phyloP scores from a whole-genome alignment of 2,888 invertebrate species.

The Sepioteuthis lessoniana region DNA sequence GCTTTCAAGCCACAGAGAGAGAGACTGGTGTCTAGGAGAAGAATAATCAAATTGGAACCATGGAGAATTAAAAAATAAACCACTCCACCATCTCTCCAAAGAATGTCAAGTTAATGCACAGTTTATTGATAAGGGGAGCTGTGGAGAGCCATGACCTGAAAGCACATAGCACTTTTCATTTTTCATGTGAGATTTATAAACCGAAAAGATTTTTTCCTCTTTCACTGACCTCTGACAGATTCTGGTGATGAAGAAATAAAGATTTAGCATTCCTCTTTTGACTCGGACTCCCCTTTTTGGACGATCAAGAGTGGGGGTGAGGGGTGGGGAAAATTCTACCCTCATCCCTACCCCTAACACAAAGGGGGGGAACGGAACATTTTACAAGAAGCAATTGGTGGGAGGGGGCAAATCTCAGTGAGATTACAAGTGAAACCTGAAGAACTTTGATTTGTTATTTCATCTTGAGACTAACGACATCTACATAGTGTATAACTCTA shows the following conservation, averaged over 20 bases:
- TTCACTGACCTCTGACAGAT: background rate
- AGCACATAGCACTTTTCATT: too few species aligned
- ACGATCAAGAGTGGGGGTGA: slow-evolving; percentile 4
- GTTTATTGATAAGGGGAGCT: too few species aligned
- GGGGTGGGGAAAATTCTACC: background rate
- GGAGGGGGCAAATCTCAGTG: background rate
- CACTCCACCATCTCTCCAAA: too few species aligned
- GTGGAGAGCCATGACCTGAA: too few species aligned
- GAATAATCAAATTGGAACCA: too few species aligned
- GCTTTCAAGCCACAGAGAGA: too few species aligned
- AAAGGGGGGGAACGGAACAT: background rate
- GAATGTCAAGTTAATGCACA: too few species aligned
- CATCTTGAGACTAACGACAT: too few species aligned
- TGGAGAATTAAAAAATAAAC: too few species aligned
- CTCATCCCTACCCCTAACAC: background rate
- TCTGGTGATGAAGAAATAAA: background rate
- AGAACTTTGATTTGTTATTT: background rate
- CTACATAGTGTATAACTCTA: too few species aligned
- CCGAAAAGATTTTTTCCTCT: background rate
- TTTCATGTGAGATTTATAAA: background rate
- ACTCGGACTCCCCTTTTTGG: background rate
- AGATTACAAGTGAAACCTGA: background rate
- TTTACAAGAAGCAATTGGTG: background rate
- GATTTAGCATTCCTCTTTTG: background rate
- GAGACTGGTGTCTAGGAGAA: too few species aligned